phyloP scores from a whole-genome alignment of 2,888 invertebrate genomes.

The Oconnorella tubifera region DNA sequence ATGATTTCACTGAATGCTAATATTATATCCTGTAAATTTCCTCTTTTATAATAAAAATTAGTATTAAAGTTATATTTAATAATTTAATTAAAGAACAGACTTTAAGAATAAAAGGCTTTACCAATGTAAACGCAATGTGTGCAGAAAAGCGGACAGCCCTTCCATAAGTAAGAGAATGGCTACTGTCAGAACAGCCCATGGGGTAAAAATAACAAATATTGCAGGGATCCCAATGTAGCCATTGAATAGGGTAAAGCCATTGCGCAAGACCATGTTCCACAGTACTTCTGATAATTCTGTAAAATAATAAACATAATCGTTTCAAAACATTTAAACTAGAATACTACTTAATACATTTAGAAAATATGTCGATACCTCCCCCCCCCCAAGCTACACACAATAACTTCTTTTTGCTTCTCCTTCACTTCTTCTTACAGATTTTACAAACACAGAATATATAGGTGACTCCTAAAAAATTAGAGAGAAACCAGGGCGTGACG shows the following conservation, averaged over 20 bases:
- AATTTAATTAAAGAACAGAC: slow-evolving; percentile 18
- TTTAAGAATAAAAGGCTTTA: slow-evolving; percentile 59
- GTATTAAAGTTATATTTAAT: not conserved
- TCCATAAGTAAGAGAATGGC: slow-evolving; percentile 97
- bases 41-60: not conserved
- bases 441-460: no score
- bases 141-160: slow-evolving; percentile 96
- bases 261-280: slow-evolving; percentile 73
- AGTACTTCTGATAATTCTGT: slow-evolving; percentile 82
- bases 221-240: slow-evolving; percentile 62
- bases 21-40: no score
- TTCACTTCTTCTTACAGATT: no score
- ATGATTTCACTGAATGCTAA: no score
- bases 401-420: no score
- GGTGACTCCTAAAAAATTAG: no score
- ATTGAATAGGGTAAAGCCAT: slow-evolving; percentile 69
- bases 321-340: no score
- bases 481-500: no score
- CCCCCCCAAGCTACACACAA: no score
- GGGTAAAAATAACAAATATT: slow-evolving; percentile 81
- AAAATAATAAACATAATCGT: not conserved
- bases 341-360: no score
- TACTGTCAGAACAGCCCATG: slow-evolving; percentile 88
- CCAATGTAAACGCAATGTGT: slow-evolving; percentile 98
- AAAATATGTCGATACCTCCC: not conserved